Evolutionary conservation across 2,113 vertebrate genomes (phyloP).

Genomic region (Zosterops hypoxanthus): DNA sequence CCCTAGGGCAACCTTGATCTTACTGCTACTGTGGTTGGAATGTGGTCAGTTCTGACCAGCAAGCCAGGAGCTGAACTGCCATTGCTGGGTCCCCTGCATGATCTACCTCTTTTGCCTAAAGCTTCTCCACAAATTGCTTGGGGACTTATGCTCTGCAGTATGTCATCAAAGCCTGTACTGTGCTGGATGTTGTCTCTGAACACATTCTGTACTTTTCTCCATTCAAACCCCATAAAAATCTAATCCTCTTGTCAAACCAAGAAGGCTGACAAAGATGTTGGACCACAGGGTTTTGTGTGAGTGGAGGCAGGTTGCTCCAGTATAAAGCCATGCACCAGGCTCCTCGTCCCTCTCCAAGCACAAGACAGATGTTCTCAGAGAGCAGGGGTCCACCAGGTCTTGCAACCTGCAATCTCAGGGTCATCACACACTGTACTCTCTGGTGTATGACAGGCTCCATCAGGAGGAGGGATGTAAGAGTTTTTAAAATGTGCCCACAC

Average conservation of each 20-base stretch:
- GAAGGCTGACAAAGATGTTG: background rate
- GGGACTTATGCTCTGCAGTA: background rate
- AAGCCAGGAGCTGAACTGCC: background rate
- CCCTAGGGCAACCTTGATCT: background rate
- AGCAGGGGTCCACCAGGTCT: fast-evolving
- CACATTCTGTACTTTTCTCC: background rate
- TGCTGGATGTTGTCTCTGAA: background rate
- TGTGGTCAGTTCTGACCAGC: background rate
- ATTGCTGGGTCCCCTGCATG: background rate
- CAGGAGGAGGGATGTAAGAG: background rate
- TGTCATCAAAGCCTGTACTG: background rate
- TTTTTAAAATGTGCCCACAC: background rate
- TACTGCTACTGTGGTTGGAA: fast-evolving
- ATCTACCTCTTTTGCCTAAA: background rate
- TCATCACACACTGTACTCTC: background rate
- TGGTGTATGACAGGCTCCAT: background rate
- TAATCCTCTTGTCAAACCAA: background rate
- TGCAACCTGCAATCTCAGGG: background rate
- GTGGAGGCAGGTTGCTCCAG: background rate
- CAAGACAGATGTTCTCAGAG: background rate
- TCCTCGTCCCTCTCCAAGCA: background rate
- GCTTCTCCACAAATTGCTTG: background rate
- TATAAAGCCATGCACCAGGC: background rate
- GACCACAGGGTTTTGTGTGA: background rate
- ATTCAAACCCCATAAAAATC: background rate